Base-by-base conservation (phyloP, 2,113 vertebrate genomes). In the Lophura nycthemera region DNA sequence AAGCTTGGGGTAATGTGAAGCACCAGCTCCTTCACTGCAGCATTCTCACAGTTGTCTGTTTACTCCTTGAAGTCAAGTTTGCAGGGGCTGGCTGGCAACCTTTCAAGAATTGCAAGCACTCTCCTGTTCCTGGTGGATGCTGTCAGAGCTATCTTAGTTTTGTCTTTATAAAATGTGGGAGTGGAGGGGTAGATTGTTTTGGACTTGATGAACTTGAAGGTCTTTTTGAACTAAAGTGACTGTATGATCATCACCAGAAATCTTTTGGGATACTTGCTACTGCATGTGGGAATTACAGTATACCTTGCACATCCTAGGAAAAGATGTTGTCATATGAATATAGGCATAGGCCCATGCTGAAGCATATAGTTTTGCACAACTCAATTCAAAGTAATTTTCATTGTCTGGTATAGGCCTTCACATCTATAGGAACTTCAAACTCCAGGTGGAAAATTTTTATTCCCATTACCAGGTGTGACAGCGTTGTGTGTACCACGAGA, bases 1-100 rank as follows among this genome's bases (percentile, higher is more conserved):
- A 25, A 50, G 54, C 12, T 54, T 27, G 75, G 6, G 75, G 5
- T 4, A 4, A 3, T 27, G 24, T 54, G n/a, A 71, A 27, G 14
- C 10, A 25, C 45, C 21, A 0, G 1, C 1, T 32, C 60, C 65
- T 32, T 59, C 42, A 15, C 27, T 69, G 2, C 11, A 2, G 30
- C 19, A 40, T 34, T 54, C 50, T 19, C 54, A 10, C 38, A 32
- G 11, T 24, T 52, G 48, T 50, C 48, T 25, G 50, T 27, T 52
- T 25, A 52, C 24, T 52, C 24, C 50, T 52, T 52, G 50, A 52
- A 52, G 50, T 52, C 59, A 36, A 72, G 60, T 73, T 59, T 86
- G 89, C 60, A 66, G 77, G 60, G 87, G 60, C 48, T 40, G 38
- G 34, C 80, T 92, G 86, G 54, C 72, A 83, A 67, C 54, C 8